Evolutionary conservation across 2,113 vertebrate species (phyloP).

Genomic region (Paradoxurus hermaphroditus): DNA sequence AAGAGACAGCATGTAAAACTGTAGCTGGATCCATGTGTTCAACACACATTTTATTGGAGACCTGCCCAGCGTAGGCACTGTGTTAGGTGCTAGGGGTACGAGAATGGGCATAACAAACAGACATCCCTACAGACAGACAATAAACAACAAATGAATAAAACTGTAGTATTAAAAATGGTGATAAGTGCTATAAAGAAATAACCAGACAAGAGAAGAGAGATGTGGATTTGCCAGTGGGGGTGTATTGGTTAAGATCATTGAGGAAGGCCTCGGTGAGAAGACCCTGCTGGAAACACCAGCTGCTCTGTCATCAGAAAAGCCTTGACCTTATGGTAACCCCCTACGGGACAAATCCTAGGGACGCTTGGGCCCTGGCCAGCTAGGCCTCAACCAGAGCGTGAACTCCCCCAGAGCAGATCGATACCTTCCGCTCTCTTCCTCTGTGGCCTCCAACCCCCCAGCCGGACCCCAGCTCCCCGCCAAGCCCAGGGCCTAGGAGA

Average conservation of each 20-base stretch:
- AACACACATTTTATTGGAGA: neutral
- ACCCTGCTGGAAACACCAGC: neutral
- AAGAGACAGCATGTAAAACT: neutral
- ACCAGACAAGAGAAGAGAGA: neutral
- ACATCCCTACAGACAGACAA: neutral
- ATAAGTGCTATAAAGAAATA: neutral
- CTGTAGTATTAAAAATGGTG: neutral
- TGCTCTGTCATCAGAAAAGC: neutral
- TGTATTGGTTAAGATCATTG: neutral
- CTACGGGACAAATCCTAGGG: neutral
- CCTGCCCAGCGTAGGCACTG: neutral
- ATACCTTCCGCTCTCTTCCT: neutral
- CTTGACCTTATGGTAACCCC: neutral
- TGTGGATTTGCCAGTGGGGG: no score
- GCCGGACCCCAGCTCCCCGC: neutral
- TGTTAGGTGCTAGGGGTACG: neutral
- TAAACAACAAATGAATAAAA: neutral
- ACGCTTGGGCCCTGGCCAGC: neutral
- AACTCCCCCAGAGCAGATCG: neutral
- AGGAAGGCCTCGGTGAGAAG: neutral
- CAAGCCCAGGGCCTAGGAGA: neutral
- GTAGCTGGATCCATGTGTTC: neutral
- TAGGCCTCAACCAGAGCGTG: neutral
- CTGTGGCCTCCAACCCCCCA: neutral
- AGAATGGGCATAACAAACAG: neutral